phyloP scores from a whole-genome alignment of 2,888 invertebrate genomes.

The Polymixis flavicincta region DNA sequence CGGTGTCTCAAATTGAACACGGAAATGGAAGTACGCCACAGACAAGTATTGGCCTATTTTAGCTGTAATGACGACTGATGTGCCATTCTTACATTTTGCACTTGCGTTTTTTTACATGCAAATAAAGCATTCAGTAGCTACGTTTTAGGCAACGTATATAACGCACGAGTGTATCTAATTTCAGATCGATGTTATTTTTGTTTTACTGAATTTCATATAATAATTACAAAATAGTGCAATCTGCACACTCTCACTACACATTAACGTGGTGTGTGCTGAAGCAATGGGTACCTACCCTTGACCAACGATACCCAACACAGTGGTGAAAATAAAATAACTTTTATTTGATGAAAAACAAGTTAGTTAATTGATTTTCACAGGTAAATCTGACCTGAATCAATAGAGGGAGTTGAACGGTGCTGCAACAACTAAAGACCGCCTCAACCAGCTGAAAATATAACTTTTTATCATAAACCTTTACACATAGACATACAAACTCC shows the following conservation, averaged over 20 bases:
- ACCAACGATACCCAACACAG: background rate
- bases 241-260: no score
- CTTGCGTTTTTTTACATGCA: background rate
- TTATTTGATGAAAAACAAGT: no score
- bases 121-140: background rate
- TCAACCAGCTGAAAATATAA: background rate
- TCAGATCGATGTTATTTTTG: background rate
- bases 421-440: background rate
- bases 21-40: background rate
- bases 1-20: background rate
- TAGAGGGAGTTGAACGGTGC: background rate
- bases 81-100: background rate
- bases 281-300: background rate
- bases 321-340: background rate
- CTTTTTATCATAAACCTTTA: no score
- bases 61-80: background rate
- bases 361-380: background rate
- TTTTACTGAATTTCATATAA: background rate
- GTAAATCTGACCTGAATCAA: background rate
- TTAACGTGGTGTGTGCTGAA: background rate
- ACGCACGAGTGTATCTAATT: background rate
- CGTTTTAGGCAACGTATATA: background rate
- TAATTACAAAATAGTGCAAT: no score
- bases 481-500: no score
- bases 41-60: background rate